These are phyloP conservation scores for Vanessa atalanta DNA, from an alignment of 1,140 invertebrate genomes.

Conservation along the genomic window DNA sequence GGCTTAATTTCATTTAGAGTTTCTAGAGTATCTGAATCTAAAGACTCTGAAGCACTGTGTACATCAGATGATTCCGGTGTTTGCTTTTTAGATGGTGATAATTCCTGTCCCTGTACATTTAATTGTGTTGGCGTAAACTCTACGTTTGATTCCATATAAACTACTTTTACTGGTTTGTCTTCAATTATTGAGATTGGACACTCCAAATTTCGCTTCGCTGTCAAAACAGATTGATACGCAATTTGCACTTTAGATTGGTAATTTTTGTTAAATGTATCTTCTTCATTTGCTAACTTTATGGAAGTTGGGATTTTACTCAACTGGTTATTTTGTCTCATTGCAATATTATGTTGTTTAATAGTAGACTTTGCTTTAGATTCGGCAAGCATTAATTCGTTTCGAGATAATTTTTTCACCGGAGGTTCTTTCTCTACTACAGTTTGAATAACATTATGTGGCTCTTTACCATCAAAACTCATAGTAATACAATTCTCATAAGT, in stretches of 20 bases:
- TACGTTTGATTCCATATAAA: constrained; percentile 60
- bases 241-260: constrained; percentile 73
- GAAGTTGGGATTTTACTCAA: constrained; percentile 48
- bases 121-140: constrained; percentile 56
- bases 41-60: constrained; percentile 58
- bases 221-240: constrained; percentile 68
- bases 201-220: constrained; percentile 65
- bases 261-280: constrained; percentile 59
- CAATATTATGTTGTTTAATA: constrained; percentile 48
- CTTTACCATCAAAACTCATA: constrained; percentile 65
- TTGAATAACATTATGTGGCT: constrained; percentile 65
- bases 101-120: constrained; percentile 67
- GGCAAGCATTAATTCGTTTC: constrained; percentile 56
- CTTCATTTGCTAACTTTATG: constrained; percentile 43
- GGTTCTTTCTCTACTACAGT: constrained; percentile 61
- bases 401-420: constrained; percentile 54
- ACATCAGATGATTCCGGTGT: constrained; percentile 44
- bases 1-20: constrained; percentile 50
- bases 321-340: constrained; percentile 45
- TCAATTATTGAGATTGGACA: constrained; percentile 68
- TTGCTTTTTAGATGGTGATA: constrained; percentile 59
- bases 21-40: constrained; percentile 67
- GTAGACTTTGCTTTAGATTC: constrained; percentile 58
- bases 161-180: constrained; percentile 74
- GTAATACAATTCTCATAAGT: constrained; percentile 71